Base-by-base conservation (phyloP, 2,888 invertebrate species). In the Melinopterus prodromus region DNA sequence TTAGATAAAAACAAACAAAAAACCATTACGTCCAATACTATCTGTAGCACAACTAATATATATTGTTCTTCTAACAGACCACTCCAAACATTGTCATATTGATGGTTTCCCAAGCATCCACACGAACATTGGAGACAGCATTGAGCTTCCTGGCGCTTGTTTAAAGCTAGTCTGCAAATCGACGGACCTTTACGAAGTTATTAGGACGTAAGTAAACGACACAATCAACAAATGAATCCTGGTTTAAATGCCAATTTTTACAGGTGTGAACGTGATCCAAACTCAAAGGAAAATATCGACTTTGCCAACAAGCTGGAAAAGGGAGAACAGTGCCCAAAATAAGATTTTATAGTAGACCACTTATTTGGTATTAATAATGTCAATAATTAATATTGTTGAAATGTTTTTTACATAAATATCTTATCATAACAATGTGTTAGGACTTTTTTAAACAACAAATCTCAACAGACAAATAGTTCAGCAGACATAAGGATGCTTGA, bases 101-200 rank as follows among this genome's bases (percentile, higher is more conserved):
- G 78, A 79, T 69, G 81, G 79, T 72, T 81, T 78, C 69, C 81
- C 81, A 53, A 81, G 79, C 2, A 81, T 81, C 70, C 81, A 81
- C 71, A 69, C 77, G 53, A 79, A 81, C 35, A 79, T 81, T 53
- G 79, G 79, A 6, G 79, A 81, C 0, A 77, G 71, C 53, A 69
- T 81, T 35, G 77, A 79, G 4, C 71, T 81, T 15, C 79, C 79
- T 2, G 81, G 81, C 9, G 81, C 81, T 69, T 81, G 81, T 76
- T 71, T 81, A 37, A 81, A 75, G 71, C 77, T 81, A 9, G 9
- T 76, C 69, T 81, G 81, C 37, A 79, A 81, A 69, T 16, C 72
- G 5, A 77, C 75, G 14, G 81, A 81, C 69, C 35, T 77, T 75
- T 81, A 79, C 71, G 81, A 81, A 77, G 81, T 77, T 7, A 12